Base-by-base conservation (phyloP, 2,113 vertebrate genomes). In the Pongo pygmaeus region DNA sequence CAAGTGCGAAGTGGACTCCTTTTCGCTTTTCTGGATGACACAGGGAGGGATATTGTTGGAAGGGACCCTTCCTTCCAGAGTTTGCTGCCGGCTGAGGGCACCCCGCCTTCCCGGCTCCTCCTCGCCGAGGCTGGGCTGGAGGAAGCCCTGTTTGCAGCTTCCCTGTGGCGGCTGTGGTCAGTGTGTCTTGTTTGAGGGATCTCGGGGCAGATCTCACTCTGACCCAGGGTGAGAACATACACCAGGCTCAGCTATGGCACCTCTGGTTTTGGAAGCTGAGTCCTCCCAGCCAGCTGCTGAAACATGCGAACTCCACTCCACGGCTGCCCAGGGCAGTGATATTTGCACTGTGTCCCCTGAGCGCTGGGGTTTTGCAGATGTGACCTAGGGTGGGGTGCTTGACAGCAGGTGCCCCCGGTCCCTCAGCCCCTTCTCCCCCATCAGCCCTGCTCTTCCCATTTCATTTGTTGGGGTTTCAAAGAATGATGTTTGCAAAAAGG, bases 271-370 rank as follows among this genome's bases (percentile, higher is more conserved):
- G 8, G 50, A 13, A 0, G 7, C n/a, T 13, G 2, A 6, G 2
- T 30, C 38, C 77, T 57, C 40, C 46, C 22, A 43, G 35, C 75
- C 2, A 0, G 18, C 27, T 16, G 38, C 35, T 3, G 7, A 4
- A 8, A 11, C 0, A 0, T 16, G 72, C 1, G 0, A 3, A 0
- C n/a, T 72, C 25, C 5, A 48, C 17, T 1, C 0, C 0, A 0
- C 0, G 25, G 48, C 11, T 4, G 0, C 2, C 13, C 1, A 0
- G 16, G 61, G 32, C 0, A 0, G 25, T 3, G 52, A 4, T 9
- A 38, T 5, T 40, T 64, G 23, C 32, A 48, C 27, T 5, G 11
- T 10, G 30, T 78, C 10, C 38, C 22, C 52, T 38, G 52, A 30
- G 8, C 3, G 12, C 43, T 32, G 1, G 2, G 16, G 5, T 5